Evolutionary conservation across 2,113 vertebrate genomes (phyloP), one percentile per base, ranked within the genome.

Genomic region (Cacatua alba): DNA sequence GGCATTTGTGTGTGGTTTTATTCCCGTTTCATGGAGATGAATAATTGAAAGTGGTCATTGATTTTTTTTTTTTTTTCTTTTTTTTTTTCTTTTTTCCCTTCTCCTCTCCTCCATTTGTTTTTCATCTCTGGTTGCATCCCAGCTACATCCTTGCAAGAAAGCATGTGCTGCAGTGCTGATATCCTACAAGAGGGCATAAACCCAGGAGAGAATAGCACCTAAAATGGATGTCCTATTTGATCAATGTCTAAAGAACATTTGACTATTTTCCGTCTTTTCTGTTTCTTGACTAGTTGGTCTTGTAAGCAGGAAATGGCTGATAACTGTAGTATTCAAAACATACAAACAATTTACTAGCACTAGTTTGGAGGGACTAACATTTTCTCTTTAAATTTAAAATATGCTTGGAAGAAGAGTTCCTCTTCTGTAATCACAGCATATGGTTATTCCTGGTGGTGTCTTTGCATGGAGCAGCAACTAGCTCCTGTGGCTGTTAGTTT

Each of bases 1-100:
- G 59, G 60, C 13, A 48, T 74, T 91, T 85, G 67, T 90, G 90
- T 96, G 93, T 71, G 31, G 60, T 95, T 96, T 89, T 94, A 82
- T 92, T 94, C 91, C 63, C 96, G 3, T 94, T 93, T 96, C 35
- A 55, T 37, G 62, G 29, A 35, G 37, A 92, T 95, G 17, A 97
- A 96, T 97, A 96, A 97, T 97, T 94, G 82, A 95, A 86, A 79
- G 53, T 59, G 24, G 46, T 81, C 90, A 95, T 96, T 80, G 92
- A 97, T 96, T 95, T 91, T 3, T 35, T 43, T 11, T 39, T 5
- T n/a, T 9, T 7, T 39, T 5, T 35, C 55, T 68, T 46, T 49
- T 7, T 3, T 21, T 39, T 41, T 41, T 13, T 41, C 41, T 41
- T 33, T 28, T 10, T 20, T 7, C 25, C 35, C 37, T 31, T 62